Evolutionary conservation across 2,113 vertebrate genomes (phyloP).

Genomic region (Gallinago jamesoni): DNA sequence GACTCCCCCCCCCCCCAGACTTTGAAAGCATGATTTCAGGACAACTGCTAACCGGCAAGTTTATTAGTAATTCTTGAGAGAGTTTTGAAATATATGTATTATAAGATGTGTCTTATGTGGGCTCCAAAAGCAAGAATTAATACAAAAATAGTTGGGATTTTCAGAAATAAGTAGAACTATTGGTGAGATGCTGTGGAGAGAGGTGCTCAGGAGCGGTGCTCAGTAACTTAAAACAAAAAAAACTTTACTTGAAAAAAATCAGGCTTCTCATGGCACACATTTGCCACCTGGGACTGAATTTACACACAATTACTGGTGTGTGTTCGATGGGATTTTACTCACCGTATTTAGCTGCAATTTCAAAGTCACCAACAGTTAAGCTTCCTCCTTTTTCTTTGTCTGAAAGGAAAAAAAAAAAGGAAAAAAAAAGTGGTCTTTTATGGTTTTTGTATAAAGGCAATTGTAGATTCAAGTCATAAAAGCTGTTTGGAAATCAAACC

Average conservation of each 20-base stretch:
- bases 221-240: not conserved
- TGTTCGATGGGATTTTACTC: conserved; percentile 27
- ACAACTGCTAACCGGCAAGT: not conserved
- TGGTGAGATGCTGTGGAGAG: not conserved
- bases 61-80: not conserved
- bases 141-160: not conserved
- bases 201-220: not conserved
- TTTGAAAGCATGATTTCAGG: not conserved
- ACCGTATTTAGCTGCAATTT: conserved; percentile 84
- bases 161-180: not conserved
- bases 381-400: conserved; percentile 82
- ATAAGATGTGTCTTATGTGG: not conserved
- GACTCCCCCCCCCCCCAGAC: not conserved
- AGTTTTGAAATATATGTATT: not conserved
- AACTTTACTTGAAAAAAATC: not conserved
- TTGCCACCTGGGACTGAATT: not conserved
- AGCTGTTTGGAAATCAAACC: not conserved
- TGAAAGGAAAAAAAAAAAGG: conserved; percentile 33
- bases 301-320: not conserved
- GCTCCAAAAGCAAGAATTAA: not conserved
- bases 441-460: not conserved
- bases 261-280: not conserved
- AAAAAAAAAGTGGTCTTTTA: not conserved
- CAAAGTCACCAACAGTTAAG: conserved; percentile 80
- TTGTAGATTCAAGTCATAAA: not conserved